These are phyloP conservation scores for Calephelis perditalis DNA, from an alignment of 2,888 invertebrate genomes.

Conservation along the genomic window DNA sequence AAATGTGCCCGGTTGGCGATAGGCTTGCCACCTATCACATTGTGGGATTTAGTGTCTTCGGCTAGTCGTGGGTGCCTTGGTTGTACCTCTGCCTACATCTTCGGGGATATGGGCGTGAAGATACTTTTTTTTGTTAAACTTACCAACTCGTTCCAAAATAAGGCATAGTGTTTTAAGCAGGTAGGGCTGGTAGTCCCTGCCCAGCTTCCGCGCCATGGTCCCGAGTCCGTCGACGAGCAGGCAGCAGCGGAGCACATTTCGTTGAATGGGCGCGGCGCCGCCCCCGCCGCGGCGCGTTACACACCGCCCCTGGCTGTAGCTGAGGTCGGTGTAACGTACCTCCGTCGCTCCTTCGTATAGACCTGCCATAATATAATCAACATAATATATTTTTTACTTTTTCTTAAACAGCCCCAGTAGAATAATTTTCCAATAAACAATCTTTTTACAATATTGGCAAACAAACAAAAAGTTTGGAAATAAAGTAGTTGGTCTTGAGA, in stretches of 20 bases:
- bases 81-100: too few species aligned
- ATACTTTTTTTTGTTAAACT: slow-evolving; percentile 33
- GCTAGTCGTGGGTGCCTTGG: too few species aligned
- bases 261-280: slow-evolving; percentile 67
- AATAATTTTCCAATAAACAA: too few species aligned
- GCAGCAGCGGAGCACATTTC: slow-evolving; percentile 82
- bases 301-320: slow-evolving; percentile 38
- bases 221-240: slow-evolving; percentile 85
- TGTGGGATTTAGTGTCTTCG: too few species aligned
- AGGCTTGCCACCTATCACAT: too few species aligned
- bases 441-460: too few species aligned
- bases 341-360: slow-evolving; percentile 63
- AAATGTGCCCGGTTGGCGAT: too few species aligned
- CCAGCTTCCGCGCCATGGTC: slow-evolving; percentile 75
- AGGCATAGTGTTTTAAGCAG: slow-evolving; percentile 82
- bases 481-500: too few species aligned
- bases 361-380: slow-evolving; percentile 36
- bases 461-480: too few species aligned
- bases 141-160: slow-evolving; percentile 84
- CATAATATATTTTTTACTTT: too few species aligned
- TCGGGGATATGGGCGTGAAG: too few species aligned
- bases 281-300: slow-evolving; percentile 34
- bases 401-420: too few species aligned
- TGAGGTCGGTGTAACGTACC: slow-evolving; percentile 59
- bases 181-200: slow-evolving; percentile 75